Evolutionary conservation across 2,888 invertebrate species (phyloP).

Genomic region (Amphimallon solstitiale): DNA sequence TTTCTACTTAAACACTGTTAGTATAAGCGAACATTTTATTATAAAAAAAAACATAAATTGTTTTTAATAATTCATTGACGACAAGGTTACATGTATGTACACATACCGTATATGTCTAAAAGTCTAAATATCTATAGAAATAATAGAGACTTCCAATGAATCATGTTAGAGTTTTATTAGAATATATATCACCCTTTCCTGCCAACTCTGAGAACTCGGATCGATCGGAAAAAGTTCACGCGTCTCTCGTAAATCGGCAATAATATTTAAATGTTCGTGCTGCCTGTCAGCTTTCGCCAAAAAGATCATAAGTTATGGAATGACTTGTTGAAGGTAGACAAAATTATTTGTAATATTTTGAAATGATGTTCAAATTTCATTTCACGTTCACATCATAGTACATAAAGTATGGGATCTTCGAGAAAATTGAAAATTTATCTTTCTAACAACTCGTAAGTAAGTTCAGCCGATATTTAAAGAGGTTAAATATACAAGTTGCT

Average conservation of each 20-base stretch:
- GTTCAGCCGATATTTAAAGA: no score
- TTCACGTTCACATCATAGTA: not conserved
- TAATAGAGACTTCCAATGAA: no score
- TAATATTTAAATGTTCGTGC: slow-evolving; percentile 5
- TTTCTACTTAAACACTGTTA: no score
- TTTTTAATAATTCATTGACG: no score
- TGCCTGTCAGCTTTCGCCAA: not conserved
- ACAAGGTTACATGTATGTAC: no score
- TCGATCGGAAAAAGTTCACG: not conserved
- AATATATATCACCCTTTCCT: no score
- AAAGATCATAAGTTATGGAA: slow-evolving; percentile 11
- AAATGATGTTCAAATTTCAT: not conserved
- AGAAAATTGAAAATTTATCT: not conserved
- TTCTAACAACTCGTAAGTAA: not conserved
- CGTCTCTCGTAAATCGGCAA: not conserved
- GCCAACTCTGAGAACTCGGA: not conserved
- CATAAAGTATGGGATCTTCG: not conserved
- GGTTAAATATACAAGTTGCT: no score
- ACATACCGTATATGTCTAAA: no score
- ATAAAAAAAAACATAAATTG: no score
- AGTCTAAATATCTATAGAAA: no score
- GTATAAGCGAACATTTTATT: no score
- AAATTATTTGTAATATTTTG: slow-evolving; percentile 10
- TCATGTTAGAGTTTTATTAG: slow-evolving; percentile 7
- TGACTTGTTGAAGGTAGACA: slow-evolving; percentile 20